Percentiles rank a stretch among this genome's conserved stretches.
Evolutionary conservation across 1,140 invertebrate species (phyloP).

Genomic region (Apocrypta bakeri): DNA sequence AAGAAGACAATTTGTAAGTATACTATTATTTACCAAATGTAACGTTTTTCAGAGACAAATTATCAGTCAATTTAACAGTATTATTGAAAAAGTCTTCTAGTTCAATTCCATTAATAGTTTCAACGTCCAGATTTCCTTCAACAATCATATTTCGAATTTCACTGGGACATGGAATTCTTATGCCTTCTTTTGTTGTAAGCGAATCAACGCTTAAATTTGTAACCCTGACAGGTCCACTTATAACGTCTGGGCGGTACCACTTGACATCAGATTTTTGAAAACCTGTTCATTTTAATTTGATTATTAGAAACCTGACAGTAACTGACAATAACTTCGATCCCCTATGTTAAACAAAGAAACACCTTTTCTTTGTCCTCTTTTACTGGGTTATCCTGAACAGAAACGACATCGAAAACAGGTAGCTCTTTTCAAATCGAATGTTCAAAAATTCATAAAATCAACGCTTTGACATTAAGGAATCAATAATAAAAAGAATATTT

Average conservation of each 20-base stretch:
- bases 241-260: slow-evolving; percentile 49
- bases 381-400: too few species aligned
- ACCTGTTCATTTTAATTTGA: slow-evolving; percentile 29
- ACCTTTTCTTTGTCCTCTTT: too few species aligned
- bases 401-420: too few species aligned
- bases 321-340: too few species aligned
- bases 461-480: too few species aligned
- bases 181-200: slow-evolving; percentile 40
- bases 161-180: slow-evolving; percentile 50
- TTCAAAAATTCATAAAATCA: too few species aligned
- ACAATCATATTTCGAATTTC: slow-evolving; percentile 53
- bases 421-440: too few species aligned
- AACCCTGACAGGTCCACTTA: slow-evolving; percentile 51
- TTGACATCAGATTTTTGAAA: slow-evolving; percentile 45
- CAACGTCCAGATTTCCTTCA: slow-evolving; percentile 52
- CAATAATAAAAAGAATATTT: too few species aligned
- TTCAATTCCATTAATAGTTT: slow-evolving; percentile 57
- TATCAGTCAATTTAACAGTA: slow-evolving; percentile 53
- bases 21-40: slow-evolving; percentile 56
- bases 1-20: not conserved
- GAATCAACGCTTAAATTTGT: slow-evolving; percentile 47
- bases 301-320: not conserved
- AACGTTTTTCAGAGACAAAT: slow-evolving; percentile 54
- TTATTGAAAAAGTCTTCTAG: slow-evolving; percentile 56
- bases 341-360: too few species aligned